A percentile compares a stretch with the other conserved stretches of the same genome.
These are phyloP conservation scores for Gallinago jamesoni DNA, from an alignment of 2,113 vertebrate species.

Conservation along the genomic window DNA sequence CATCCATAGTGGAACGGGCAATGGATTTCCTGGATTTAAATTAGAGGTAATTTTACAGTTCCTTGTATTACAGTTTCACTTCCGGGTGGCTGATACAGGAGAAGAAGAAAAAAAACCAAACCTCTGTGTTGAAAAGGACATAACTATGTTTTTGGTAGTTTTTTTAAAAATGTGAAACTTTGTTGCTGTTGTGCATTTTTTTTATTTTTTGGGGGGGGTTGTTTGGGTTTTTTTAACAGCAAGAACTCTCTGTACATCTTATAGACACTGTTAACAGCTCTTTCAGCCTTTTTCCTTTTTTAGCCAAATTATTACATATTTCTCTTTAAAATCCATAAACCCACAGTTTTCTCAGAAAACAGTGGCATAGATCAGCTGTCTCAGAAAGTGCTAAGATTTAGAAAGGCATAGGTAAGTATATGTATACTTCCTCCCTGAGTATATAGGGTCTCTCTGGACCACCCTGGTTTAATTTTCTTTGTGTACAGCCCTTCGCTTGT, in stretches of 20 bases:
- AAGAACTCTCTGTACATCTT: neutral
- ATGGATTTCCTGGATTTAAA: neutral
- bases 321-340: neutral
- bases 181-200: neutral
- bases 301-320: neutral
- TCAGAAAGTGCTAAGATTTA: neutral
- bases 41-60: neutral
- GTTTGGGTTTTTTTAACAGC: neutral
- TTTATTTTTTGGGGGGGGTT: too few relatives aligned
- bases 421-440: rapidly evolving
- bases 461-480: neutral
- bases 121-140: neutral
- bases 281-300: neutral
- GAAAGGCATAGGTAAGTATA: neutral
- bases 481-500: neutral
- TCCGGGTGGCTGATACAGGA: neutral
- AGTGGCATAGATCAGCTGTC: neutral
- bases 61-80: neutral
- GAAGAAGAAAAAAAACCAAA: neutral
- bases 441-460: neutral
- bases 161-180: neutral
- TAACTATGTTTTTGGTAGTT: neutral
- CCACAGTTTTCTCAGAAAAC: neutral
- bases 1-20: neutral
- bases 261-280: neutral